Conservation (phyloP, 2,888 invertebrate genomes). For the Ellobium chinense region DNA sequence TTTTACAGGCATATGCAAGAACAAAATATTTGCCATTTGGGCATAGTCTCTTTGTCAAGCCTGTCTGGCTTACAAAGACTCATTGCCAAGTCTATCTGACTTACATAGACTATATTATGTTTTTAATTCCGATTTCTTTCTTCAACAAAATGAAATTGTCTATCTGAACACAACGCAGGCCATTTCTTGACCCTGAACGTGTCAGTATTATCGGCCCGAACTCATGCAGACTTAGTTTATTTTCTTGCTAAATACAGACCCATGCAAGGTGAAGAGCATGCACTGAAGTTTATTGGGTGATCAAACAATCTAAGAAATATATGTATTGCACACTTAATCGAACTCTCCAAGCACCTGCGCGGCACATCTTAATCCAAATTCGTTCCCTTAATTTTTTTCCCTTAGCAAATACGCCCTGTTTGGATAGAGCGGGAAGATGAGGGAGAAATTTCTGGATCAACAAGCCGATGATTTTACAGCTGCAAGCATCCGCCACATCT, state of each 20-base stretch:
- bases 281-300: background rate
- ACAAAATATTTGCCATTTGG: too few relatives aligned
- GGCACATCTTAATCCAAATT: background rate
- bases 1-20: too few relatives aligned
- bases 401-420: slow-evolving; percentile 33
- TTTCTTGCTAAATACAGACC: background rate
- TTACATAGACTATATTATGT: too few relatives aligned
- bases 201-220: too few relatives aligned
- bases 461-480: slow-evolving; percentile 38
- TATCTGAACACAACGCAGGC: too few relatives aligned
- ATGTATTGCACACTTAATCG: slow-evolving; percentile 1
- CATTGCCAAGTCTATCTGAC: too few relatives aligned
- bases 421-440: slow-evolving; percentile 24
- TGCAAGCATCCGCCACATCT: slow-evolving; percentile 19
- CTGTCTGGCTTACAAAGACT: too few relatives aligned
- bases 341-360: background rate
- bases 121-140: too few relatives aligned
- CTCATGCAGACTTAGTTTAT: too few relatives aligned
- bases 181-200: too few relatives aligned
- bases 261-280: background rate
- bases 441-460: slow-evolving; percentile 28
- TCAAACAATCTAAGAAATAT: background rate
- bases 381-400: background rate
- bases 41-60: too few relatives aligned
- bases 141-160: too few relatives aligned